phyloP scores from a whole-genome alignment of 2,888 invertebrate species.

The Tanytarsus gracilentus region DNA sequence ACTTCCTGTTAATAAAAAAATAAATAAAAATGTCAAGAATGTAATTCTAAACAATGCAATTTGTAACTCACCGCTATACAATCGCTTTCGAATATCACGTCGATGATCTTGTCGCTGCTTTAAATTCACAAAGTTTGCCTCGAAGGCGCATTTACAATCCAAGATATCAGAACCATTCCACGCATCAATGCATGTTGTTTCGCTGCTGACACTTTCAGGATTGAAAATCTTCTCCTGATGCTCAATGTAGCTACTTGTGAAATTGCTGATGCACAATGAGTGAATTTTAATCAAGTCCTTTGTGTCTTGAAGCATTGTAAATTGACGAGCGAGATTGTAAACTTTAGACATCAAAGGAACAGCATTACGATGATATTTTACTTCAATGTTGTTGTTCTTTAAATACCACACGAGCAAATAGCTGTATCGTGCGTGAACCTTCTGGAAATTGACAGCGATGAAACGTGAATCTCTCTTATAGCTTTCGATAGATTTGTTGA shows the following conservation, averaged over 20 bases:
- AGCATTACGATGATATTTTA: slow-evolving; percentile 23
- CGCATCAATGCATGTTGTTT: slow-evolving; percentile 48
- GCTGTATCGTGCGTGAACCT: slow-evolving; percentile 57
- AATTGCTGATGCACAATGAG: slow-evolving; percentile 27
- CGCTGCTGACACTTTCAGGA: slow-evolving; percentile 48
- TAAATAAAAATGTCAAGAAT: background rate
- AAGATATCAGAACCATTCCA: slow-evolving; percentile 47
- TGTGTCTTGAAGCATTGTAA: background rate
- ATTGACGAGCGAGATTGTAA: background rate
- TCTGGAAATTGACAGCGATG: slow-evolving; percentile 52
- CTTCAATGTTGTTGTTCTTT: slow-evolving; percentile 41
- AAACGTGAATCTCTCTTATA: slow-evolving; percentile 62
- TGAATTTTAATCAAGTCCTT: slow-evolving; percentile 18
- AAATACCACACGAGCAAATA: slow-evolving; percentile 54
- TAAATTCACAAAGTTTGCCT: slow-evolving; percentile 40
- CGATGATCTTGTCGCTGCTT: slow-evolving; percentile 43
- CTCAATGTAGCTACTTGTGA: slow-evolving; percentile 30
- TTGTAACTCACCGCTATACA: slow-evolving; percentile 6
- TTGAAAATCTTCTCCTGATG: slow-evolving; percentile 37
- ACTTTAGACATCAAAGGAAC: slow-evolving; percentile 12
- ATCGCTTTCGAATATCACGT: slow-evolving; percentile 33
- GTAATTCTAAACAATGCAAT: background rate
- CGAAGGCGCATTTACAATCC: slow-evolving; percentile 57
- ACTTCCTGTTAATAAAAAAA: background rate
- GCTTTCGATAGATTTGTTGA: slow-evolving; percentile 57